Conservation (phyloP, 2,797 vertebrate species). For the Hydrolagus colliei region DNA sequence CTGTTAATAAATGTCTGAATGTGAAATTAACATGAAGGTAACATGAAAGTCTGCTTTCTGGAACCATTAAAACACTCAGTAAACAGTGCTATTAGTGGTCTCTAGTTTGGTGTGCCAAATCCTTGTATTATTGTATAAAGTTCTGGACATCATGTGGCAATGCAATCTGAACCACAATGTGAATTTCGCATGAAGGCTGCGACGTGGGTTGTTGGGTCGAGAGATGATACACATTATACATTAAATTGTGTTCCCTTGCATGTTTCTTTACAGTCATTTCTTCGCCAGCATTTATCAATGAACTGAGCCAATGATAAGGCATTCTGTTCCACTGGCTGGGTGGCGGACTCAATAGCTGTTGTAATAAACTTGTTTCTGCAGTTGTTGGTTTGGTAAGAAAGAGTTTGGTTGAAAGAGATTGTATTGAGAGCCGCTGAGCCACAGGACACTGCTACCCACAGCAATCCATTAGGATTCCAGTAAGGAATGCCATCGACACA, state of each 20-base stretch:
- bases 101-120: neutral
- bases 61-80: neutral
- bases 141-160: neutral
- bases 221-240: constrained; percentile 27
- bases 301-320: constrained; percentile 27
- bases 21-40: neutral
- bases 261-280: constrained; percentile 22
- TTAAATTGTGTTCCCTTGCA: constrained; percentile 31
- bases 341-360: neutral
- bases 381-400: constrained; percentile 15
- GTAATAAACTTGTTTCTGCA: neutral
- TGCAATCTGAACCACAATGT: neutral
- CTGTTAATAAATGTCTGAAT: neutral
- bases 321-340: too few species aligned
- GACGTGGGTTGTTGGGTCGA: constrained; percentile 5
- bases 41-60: neutral
- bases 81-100: neutral
- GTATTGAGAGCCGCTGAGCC: constrained; percentile 28
- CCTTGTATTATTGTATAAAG: neutral
- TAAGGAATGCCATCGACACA: constrained; percentile 88
- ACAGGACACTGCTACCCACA: neutral
- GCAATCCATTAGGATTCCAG: constrained; percentile 72
- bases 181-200: neutral
- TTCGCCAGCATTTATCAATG: constrained; percentile 26
- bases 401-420: constrained; percentile 18